A percentile compares a stretch with the other conserved stretches of the same genome.
Conservation (phyloP, 2,888 invertebrate genomes). For the Hirtodrosophila histrioides region DNA sequence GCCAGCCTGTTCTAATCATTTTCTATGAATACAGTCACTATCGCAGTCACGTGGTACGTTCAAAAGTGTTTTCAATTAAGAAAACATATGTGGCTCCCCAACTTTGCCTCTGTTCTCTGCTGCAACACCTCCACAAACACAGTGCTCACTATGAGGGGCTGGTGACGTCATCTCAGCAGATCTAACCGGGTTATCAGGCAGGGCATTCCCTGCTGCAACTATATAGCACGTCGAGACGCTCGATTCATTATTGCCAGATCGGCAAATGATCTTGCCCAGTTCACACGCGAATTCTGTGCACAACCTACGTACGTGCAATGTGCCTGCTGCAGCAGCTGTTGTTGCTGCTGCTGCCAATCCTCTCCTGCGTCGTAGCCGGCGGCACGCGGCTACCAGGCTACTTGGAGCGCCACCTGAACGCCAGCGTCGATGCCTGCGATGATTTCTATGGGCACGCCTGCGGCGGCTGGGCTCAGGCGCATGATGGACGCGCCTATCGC, state of each 20-base stretch:
- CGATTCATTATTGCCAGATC: slow-evolving; percentile 9
- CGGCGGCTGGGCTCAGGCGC: slow-evolving; percentile 41
- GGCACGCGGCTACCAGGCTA: slow-evolving; percentile 9
- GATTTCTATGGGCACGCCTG: slow-evolving; percentile 62
- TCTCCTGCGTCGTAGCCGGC: neutral
- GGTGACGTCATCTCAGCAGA: slow-evolving; percentile 18
- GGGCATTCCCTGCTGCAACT: neutral
- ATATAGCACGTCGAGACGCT: too few species aligned
- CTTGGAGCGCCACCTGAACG: slow-evolving; percentile 25
- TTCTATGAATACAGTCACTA: too few species aligned
- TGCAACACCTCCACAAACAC: neutral
- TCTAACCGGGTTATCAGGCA: slow-evolving; percentile 7
- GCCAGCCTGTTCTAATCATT: too few species aligned
- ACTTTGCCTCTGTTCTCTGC: too few species aligned
- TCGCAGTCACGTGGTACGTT: too few species aligned
- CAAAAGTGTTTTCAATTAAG: too few species aligned
- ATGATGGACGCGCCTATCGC: slow-evolving; percentile 11
- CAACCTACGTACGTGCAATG: slow-evolving; percentile 20
- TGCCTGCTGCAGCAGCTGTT: slow-evolving; percentile 12
- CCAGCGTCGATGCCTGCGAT: slow-evolving; percentile 19
- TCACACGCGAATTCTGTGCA: slow-evolving; percentile 15
- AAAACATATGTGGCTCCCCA: too few species aligned
- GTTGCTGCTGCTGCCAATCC: neutral
- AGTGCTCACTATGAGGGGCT: too few species aligned
- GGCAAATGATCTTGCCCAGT: slow-evolving; percentile 26